Base-by-base conservation (phyloP, 2,888 invertebrate species). In the Lobophora halterata region DNA sequence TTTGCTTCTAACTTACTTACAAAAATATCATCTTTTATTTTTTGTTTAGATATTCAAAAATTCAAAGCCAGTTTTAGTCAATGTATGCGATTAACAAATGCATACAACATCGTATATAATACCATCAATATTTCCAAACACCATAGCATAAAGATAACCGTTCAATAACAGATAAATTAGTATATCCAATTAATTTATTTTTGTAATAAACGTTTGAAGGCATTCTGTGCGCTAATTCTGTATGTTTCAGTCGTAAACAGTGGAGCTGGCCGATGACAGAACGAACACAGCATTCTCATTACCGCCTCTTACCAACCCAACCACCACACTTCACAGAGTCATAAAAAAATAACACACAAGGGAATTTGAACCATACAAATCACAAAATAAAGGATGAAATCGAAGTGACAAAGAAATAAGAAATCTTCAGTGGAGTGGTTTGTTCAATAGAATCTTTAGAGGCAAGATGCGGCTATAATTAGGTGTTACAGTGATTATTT, bases 401-500 rank as follows among this genome's bases (percentile, higher is more conserved):
- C 49, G 29, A 27, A 16, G 25, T 17, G 20, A 5, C 20, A 19
- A 25, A 39, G n/a, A 47, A 65, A 50, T 57, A 51, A 70, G 26
- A 71, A 69, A 16, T 11, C 55, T 66, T 58, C 52, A 36, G 51
- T 58, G 56, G 47, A 71, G 62, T 64, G 66, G 68, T 63, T 67
- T 72, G 52, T 66, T 74, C 71, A 79, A 79, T 79, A 78, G 78
- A 70, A 79, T 77, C 76, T 81, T 77, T 75, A 72, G 75, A 78
- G 69, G 71, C 51, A 68, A 79, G 72, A 75, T 71, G 68, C 71
- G 68, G 75, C 82, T 85, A 85, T 85, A 82, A 87, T 86, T 81
- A 72, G 83, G 87, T 87, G 87, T 77, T 81, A 85, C 71, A 65
- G 65, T 71, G 77, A 81, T 82, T 85, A 85, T 87, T 86, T 85